Percentiles rank a stretch among this genome's conserved stretches.
Conservation (phyloP, 2,888 invertebrate species). For the Stramonita haemastoma region DNA sequence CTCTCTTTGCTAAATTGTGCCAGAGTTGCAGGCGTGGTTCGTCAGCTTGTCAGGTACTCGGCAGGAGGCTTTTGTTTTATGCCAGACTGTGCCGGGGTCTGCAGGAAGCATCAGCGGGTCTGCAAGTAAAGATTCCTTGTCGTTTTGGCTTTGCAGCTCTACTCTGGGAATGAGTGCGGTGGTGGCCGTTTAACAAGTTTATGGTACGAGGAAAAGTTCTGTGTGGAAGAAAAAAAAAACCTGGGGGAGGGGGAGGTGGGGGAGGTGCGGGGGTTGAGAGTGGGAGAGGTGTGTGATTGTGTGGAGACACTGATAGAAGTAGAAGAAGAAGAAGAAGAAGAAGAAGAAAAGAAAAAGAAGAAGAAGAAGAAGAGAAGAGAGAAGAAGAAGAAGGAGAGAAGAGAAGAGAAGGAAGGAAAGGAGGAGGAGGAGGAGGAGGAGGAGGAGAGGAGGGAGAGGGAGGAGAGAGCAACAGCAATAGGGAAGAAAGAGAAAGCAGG, state of each 20-base stretch:
- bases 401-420: too few relatives aligned
- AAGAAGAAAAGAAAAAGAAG: conserved; percentile 16
- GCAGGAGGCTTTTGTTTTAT: conserved; percentile 11
- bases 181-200: conserved; percentile 17
- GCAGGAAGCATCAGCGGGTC: conserved; percentile 14
- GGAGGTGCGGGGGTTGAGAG: not conserved
- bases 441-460: too few relatives aligned
- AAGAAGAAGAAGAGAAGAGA: not conserved
- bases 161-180: not conserved
- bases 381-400: too few relatives aligned
- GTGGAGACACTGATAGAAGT: not conserved
- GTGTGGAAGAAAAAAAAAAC: too few relatives aligned
- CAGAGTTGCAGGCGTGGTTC: not conserved
- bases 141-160: not conserved
- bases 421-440: too few relatives aligned
- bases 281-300: not conserved
- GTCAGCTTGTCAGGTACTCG: not conserved
- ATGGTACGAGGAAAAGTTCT: not conserved
- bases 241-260: not conserved
- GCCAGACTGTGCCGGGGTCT: not conserved
- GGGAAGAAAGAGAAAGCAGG: too few relatives aligned
- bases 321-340: not conserved
- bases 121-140: conserved; percentile 5
- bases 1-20: not conserved
- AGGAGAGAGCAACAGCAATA: too few relatives aligned